phyloP scores from a whole-genome alignment of 2,797 vertebrate genomes.

The Coregonus suidteri region DNA sequence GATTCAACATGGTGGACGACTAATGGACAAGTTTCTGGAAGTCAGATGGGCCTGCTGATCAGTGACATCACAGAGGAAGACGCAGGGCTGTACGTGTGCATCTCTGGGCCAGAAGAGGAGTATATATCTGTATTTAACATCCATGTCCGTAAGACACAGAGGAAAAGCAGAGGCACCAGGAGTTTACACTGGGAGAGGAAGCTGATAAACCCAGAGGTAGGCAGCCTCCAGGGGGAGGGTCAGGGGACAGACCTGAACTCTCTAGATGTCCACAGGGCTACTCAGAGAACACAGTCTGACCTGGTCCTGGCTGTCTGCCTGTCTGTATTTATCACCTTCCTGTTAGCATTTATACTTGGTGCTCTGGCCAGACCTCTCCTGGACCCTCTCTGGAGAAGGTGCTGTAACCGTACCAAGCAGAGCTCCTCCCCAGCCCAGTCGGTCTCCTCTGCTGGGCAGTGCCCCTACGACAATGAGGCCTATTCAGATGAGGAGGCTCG shows the following conservation, averaged over 20 bases:
- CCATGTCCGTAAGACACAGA: conserved; percentile 63
- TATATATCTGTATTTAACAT: conserved; percentile 66
- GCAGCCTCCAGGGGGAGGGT: not conserved
- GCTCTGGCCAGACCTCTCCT: conserved; percentile 81
- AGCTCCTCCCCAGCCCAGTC: conserved; percentile 23
- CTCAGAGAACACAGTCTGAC: conserved; percentile 48
- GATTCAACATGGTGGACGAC: conserved; percentile 77
- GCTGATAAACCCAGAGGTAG: conserved; percentile 23
- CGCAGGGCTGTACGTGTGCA: conserved; percentile 70
- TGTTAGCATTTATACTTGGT: conserved; percentile 86
- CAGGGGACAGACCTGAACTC: conserved; percentile 27
- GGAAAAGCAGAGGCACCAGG: conserved; percentile 53
- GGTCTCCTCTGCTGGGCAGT: conserved; percentile 37
- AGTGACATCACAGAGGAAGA: conserved; percentile 54
- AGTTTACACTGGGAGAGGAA: conserved; percentile 27
- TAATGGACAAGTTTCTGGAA: conserved; percentile 64
- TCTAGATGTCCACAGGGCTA: not conserved
- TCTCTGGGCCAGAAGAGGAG: conserved; percentile 54
- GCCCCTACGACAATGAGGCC: conserved; percentile 77
- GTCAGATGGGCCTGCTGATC: conserved; percentile 62
- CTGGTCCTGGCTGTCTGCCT: conserved; percentile 81
- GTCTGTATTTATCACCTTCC: conserved; percentile 85
- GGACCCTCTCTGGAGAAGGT: conserved; percentile 70
- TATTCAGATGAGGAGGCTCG: conserved; percentile 63
- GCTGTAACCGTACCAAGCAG: conserved; percentile 45